Evolutionary conservation across 2,113 vertebrate species (phyloP).

Genomic region (Fulmarus glacialis): DNA sequence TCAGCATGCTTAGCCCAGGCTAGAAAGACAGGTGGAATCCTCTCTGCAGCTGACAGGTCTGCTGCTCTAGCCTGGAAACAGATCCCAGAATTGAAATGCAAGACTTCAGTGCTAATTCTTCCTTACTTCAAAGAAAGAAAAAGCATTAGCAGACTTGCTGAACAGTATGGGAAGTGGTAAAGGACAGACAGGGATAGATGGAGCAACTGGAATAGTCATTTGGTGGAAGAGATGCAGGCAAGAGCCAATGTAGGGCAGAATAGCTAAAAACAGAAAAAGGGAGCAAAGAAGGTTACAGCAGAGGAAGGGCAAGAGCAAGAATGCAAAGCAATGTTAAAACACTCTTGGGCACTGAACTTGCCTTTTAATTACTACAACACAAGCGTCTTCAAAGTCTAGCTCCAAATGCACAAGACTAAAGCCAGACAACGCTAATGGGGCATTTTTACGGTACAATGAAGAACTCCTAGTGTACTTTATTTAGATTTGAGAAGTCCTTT

Average conservation of each 20-base stretch:
- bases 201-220: background rate
- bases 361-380: background rate
- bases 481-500: background rate
- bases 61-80: background rate
- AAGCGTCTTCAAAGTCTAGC: background rate
- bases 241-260: slow-evolving; percentile 34
- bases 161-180: background rate
- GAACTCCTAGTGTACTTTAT: background rate
- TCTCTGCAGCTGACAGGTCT: background rate
- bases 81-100: background rate
- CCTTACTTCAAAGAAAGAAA: background rate
- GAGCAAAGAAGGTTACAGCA: slow-evolving; percentile 33
- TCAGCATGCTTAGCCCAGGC: background rate
- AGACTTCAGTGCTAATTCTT: background rate
- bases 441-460: background rate
- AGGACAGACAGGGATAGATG: background rate
- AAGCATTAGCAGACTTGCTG: background rate
- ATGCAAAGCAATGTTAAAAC: background rate
- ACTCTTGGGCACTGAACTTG: background rate
- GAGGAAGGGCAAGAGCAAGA: slow-evolving; percentile 7
- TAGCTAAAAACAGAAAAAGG: slow-evolving; percentile 29
- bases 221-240: background rate
- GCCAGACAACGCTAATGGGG: background rate
- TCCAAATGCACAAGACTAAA: background rate
- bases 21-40: background rate